These are phyloP conservation scores for Corydoras sp. DNA, from an alignment of 2,113 vertebrate species.

Conservation along the genomic window DNA sequence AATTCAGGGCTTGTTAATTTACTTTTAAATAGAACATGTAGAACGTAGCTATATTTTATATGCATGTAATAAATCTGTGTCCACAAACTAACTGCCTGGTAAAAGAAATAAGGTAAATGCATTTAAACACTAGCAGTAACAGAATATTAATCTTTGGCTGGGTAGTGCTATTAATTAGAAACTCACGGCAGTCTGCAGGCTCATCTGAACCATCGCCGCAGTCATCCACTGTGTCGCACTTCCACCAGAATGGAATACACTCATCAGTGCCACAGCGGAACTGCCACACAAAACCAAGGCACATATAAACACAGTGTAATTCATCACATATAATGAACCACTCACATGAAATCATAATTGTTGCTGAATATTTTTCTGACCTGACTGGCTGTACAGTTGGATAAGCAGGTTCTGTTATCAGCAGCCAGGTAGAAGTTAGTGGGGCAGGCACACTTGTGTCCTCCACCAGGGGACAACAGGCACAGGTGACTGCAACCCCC, in stretches of 20 bases:
- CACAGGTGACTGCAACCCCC: slow-evolving; percentile 97
- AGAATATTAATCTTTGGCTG: slow-evolving; percentile 14
- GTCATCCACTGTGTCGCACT: slow-evolving; percentile 96
- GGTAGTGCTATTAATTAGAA: background rate
- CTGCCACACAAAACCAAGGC: slow-evolving; percentile 52
- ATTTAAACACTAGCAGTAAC: slow-evolving; percentile 14
- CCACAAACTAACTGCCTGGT: background rate
- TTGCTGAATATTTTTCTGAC: slow-evolving; percentile 54
- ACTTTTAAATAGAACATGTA: background rate
- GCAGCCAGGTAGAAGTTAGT: slow-evolving; percentile 95
- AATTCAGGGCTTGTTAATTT: background rate
- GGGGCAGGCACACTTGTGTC: slow-evolving; percentile 88
- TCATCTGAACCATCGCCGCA: slow-evolving; percentile 96
- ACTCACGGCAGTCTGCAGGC: slow-evolving; percentile 92
- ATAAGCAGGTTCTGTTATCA: slow-evolving; percentile 89
- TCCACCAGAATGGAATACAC: slow-evolving; percentile 99
- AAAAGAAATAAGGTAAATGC: background rate
- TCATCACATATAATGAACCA: no score
- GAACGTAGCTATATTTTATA: background rate
- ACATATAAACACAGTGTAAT: no score
- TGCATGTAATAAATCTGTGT: slow-evolving; percentile 9
- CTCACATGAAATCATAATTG: no score
- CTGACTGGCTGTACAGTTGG: slow-evolving; percentile 97
- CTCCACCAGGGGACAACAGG: slow-evolving; percentile 80
- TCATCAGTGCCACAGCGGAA: slow-evolving; percentile 97